Evolutionary conservation across 2,797 vertebrate genomes (phyloP), one percentile per base, ranked within the genome.

Genomic region (Enteromius viviparus): DNA sequence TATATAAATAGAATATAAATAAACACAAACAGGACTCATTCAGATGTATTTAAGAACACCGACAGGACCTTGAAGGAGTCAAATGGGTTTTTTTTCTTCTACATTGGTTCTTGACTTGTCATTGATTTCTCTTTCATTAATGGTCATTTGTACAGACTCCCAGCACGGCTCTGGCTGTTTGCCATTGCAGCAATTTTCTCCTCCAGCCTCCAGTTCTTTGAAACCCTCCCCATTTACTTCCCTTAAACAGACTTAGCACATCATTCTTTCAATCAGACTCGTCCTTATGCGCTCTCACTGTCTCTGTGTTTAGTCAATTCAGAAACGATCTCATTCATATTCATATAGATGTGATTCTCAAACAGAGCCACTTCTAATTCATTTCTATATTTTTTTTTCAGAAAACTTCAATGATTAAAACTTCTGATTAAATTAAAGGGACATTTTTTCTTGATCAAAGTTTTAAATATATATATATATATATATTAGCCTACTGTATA

Each of bases 121-220:
- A 65, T 76, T 80, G 79, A 76, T 40, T 29, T 81, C 53, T 34
- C 40, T 7, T 23, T 62, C 68, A 72, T 81, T 72, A 81, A 34
- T 51, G 76, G 7, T 51, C 64, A 74, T 42, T 74, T 34, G 72
- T 70, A 51, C 32, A 23, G 37, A 51, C 26, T 64, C 69, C 42
- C 17, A 26, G 23, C 23, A n/a, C 6, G 23, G 21, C 21, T 75
- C 45, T 82, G 42, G 15, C 75, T 58, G 45, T 74, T 21, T 60
- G 70, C 60, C 47, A 23, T 62, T 19, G 69, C 53, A 32, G 40
- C 64, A 51, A 26, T 55, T 42, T 42, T 19, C 37, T 71, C 40
- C 37, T 47, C 19, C 12, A 32, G 17, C 17, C 23, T 42, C 55
- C 26, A 72, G 40, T 49, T 40, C 53, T 51, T 65, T 45, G 26